These are phyloP conservation scores for Gallinago undulata DNA, from an alignment of 2,113 vertebrate genomes.

Conservation along the genomic window DNA sequence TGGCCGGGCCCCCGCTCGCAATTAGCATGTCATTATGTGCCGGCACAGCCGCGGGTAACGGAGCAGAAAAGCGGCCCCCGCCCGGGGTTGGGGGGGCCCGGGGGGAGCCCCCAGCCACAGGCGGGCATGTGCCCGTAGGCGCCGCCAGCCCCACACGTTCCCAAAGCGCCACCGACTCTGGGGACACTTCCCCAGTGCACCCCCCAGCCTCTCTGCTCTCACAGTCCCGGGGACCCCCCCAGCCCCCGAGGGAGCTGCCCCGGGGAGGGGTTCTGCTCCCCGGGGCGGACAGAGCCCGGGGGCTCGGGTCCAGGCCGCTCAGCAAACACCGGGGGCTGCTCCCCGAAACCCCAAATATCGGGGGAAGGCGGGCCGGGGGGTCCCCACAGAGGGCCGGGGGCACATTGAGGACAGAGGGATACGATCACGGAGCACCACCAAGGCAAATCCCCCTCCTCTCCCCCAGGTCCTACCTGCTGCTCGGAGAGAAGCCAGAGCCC, in stretches of 20 bases:
- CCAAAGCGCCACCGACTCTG: neutral
- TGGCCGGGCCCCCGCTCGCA: neutral
- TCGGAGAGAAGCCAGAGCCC: neutral
- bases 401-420: neutral
- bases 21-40: constrained; percentile 66
- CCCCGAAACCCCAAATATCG: rapidly evolving
- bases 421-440: neutral
- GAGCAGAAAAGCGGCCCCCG: constrained; percentile 46
- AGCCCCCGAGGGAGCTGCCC: neutral
- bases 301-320: rapidly evolving
- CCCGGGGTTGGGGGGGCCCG: rapidly evolving
- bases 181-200: neutral
- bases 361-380: neutral
- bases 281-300: rapidly evolving
- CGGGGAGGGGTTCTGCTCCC: neutral
- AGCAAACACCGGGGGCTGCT: neutral
- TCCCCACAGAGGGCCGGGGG: rapidly evolving
- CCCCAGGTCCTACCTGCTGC: neutral
- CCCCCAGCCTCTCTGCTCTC: rapidly evolving
- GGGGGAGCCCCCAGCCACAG: neutral
- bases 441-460: neutral
- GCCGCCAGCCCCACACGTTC: no score
- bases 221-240: neutral
- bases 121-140: neutral
- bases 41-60: constrained; percentile 23